Percentiles rank a stretch among this genome's conserved stretches.
phyloP scores from a whole-genome alignment of 1,140 invertebrate species.

The Branchinecta lindahli region DNA sequence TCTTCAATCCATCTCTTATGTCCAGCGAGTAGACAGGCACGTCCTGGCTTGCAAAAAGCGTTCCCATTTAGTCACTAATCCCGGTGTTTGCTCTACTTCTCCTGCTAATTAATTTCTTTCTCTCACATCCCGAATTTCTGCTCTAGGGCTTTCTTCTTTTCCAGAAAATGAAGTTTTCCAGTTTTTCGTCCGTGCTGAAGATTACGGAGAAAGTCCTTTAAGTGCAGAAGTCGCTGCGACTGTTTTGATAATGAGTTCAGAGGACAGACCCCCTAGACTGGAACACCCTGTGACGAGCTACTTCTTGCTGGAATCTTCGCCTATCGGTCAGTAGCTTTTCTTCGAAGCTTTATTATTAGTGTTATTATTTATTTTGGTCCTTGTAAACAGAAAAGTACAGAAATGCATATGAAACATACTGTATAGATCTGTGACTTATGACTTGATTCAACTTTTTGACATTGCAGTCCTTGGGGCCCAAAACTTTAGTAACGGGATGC shows the following conservation, averaged over 20 bases:
- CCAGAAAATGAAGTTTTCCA: constrained; percentile 63
- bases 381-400: no score
- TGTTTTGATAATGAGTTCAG: constrained; percentile 51
- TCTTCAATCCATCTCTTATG: neutral
- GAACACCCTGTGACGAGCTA: constrained; percentile 52
- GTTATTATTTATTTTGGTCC: neutral
- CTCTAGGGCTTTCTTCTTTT: constrained; percentile 12
- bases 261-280: constrained; percentile 52
- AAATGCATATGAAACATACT: no score
- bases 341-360: neutral
- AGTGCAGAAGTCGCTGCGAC: constrained; percentile 63
- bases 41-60: neutral
- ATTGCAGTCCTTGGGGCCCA: no score
- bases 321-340: constrained; percentile 34
- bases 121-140: no score
- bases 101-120: no score
- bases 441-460: no score
- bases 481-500: no score
- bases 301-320: constrained; percentile 59
- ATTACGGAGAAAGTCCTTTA: constrained; percentile 49
- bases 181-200: constrained; percentile 71
- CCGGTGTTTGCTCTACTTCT: neutral
- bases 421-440: no score
- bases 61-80: constrained; percentile 12
- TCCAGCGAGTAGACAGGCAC: neutral